Percentiles rank a stretch among this genome's conserved stretches.
Evolutionary conservation across 1,140 invertebrate genomes (phyloP).

Genomic region (Scaptomyza pallida): DNA sequence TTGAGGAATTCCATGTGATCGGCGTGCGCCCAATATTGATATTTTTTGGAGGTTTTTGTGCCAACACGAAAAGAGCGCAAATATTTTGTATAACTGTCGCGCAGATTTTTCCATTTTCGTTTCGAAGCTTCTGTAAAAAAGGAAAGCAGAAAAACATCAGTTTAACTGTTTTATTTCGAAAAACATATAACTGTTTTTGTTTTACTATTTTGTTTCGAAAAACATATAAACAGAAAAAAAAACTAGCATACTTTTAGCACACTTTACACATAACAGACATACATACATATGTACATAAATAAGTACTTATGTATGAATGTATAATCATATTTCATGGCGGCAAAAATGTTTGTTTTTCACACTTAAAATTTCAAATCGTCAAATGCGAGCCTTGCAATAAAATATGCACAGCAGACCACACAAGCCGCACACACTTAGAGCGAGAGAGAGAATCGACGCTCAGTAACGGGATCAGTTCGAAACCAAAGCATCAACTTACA

Average conservation of each 20-base stretch:
- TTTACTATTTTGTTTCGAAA: too few species aligned
- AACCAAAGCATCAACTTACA: too few species aligned
- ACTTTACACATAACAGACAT: neutral
- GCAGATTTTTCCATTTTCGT: constrained; percentile 83
- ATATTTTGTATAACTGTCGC: constrained; percentile 83
- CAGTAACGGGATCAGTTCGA: too few species aligned
- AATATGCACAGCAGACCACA: too few species aligned
- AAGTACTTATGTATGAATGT: constrained; percentile 17
- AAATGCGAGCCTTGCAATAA: neutral
- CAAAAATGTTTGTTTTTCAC: neutral
- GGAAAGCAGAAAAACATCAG: too few species aligned
- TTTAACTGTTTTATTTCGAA: too few species aligned
- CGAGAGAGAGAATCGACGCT: too few species aligned
- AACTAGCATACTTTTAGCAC: constrained; percentile 9
- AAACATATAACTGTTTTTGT: too few species aligned
- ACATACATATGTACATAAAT: neutral
- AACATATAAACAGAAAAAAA: neutral
- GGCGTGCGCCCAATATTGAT: constrained; percentile 83
- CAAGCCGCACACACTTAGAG: too few species aligned
- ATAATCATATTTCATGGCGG: neutral
- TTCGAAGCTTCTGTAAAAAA: constrained; percentile 80
- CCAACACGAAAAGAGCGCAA: constrained; percentile 80
- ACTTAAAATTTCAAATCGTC: neutral
- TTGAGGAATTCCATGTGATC: constrained; percentile 83
- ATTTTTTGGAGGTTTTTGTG: constrained; percentile 83